A percentile compares a stretch with the other conserved stretches of the same genome.
These are phyloP conservation scores for Gallinago media DNA, from an alignment of 2,113 vertebrate species.

Conservation along the genomic window DNA sequence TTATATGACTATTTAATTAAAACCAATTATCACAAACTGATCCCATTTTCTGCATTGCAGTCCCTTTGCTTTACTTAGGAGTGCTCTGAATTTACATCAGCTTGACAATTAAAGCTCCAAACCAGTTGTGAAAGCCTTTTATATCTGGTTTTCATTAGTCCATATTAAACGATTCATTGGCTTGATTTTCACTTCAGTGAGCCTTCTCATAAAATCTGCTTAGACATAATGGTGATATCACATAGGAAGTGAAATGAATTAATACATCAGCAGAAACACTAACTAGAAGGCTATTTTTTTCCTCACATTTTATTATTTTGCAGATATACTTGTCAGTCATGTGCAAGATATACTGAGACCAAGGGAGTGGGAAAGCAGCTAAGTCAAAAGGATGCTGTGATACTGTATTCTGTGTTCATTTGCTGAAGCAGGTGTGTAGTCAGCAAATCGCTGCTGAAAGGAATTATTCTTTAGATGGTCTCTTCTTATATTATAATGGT, in stretches of 20 bases:
- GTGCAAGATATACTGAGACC: slow-evolving; percentile 10
- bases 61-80: slow-evolving; percentile 58
- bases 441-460: slow-evolving; percentile 61
- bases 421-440: slow-evolving; percentile 65
- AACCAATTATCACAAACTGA: slow-evolving; percentile 62
- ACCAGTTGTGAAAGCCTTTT: slow-evolving; percentile 77
- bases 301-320: slow-evolving; percentile 65
- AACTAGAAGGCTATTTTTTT: slow-evolving; percentile 38
- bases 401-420: slow-evolving; percentile 45
- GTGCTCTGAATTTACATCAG: slow-evolving; percentile 69
- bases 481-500: slow-evolving; percentile 9
- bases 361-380: slow-evolving; percentile 9
- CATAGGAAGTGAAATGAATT: slow-evolving; percentile 72
- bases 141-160: slow-evolving; percentile 82
- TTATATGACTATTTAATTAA: slow-evolving; percentile 70
- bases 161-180: slow-evolving; percentile 80
- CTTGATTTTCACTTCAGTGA: slow-evolving; percentile 79
- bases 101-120: slow-evolving; percentile 77
- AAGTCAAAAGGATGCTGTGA: slow-evolving; percentile 44
- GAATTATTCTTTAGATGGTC: slow-evolving; percentile 38
- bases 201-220: slow-evolving; percentile 75
- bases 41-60: slow-evolving; percentile 57
- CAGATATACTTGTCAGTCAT: slow-evolving; percentile 63
- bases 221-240: slow-evolving; percentile 70
- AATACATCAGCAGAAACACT: slow-evolving; percentile 75